Evolutionary conservation across 2,797 vertebrate species (phyloP).

Genomic region (Spea hammondii): DNA sequence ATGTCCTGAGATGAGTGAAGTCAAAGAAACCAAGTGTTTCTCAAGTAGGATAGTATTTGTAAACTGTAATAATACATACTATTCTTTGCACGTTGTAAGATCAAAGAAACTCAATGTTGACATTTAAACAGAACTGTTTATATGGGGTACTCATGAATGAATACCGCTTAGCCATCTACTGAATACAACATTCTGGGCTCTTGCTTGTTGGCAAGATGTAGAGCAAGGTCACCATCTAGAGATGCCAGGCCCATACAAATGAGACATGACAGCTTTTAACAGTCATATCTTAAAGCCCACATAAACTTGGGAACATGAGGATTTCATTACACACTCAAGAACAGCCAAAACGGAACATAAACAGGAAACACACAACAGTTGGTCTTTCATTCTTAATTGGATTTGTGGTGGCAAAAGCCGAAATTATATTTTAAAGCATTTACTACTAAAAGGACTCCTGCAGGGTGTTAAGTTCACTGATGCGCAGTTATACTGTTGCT

Average conservation of each 20-base stretch:
- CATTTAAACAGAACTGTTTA: not conserved
- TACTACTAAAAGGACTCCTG: slow-evolving; percentile 12
- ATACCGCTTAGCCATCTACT: slow-evolving; percentile 23
- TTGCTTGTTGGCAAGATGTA: slow-evolving; percentile 23
- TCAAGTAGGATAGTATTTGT: too few relatives aligned
- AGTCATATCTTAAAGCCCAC: slow-evolving; percentile 49
- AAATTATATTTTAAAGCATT: slow-evolving; percentile 20
- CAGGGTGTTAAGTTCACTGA: slow-evolving; percentile 15
- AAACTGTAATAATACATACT: too few relatives aligned
- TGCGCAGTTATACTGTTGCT: not conserved
- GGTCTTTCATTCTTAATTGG: slow-evolving; percentile 43
- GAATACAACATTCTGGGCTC: slow-evolving; percentile 33
- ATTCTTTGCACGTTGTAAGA: too few relatives aligned
- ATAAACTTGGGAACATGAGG: slow-evolving; percentile 44
- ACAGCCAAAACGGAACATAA: slow-evolving; percentile 41
- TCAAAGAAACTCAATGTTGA: too few relatives aligned
- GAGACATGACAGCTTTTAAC: slow-evolving; percentile 46
- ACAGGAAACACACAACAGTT: slow-evolving; percentile 50
- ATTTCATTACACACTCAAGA: slow-evolving; percentile 43
- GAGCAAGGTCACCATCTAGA: slow-evolving; percentile 19
- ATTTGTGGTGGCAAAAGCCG: slow-evolving; percentile 35
- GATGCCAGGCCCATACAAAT: slow-evolving; percentile 43
- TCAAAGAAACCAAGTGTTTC: too few relatives aligned
- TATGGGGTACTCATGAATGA: not conserved
- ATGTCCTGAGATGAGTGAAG: too few relatives aligned